Evolutionary conservation across 2,797 vertebrate genomes (phyloP).

Genomic region (Melanotaenia parkinsoni): DNA sequence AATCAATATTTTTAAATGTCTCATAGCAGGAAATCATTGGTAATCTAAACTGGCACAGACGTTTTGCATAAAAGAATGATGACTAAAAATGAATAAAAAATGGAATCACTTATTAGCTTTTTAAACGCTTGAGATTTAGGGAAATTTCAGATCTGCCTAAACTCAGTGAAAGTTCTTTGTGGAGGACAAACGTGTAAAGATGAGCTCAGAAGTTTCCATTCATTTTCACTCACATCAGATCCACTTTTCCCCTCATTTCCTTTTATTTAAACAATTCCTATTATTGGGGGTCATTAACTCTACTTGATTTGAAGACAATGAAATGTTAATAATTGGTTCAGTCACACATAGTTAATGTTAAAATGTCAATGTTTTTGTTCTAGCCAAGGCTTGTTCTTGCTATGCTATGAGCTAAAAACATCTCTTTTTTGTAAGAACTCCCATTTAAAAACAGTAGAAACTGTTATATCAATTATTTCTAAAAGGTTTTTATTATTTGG

Average conservation of each 20-base stretch:
- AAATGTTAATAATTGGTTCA: neutral
- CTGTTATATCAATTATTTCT: neutral
- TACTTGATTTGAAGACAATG: too few species aligned
- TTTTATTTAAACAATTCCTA: too few species aligned
- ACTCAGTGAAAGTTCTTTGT: neutral
- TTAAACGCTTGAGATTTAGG: neutral
- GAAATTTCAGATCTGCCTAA: neutral
- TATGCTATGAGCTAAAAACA: neutral
- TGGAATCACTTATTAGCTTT: neutral
- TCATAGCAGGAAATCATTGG: neutral
- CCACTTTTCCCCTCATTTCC: neutral
- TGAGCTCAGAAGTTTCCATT: neutral
- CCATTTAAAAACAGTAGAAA: neutral
- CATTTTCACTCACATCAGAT: neutral
- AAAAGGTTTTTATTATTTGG: neutral
- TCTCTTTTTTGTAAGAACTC: neutral
- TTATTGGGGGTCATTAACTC: too few species aligned
- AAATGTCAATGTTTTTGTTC: neutral
- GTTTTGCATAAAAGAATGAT: neutral
- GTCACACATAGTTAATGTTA: neutral
- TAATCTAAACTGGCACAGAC: conserved; percentile 12
- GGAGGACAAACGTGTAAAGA: neutral
- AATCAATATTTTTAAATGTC: conserved; percentile 12
- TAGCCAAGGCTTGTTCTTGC: neutral
- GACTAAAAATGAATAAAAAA: neutral